Percentiles rank a stretch among this genome's conserved stretches.
These are phyloP conservation scores for Pteria penguin DNA, from an alignment of 2,888 invertebrate genomes.

Conservation along the genomic window DNA sequence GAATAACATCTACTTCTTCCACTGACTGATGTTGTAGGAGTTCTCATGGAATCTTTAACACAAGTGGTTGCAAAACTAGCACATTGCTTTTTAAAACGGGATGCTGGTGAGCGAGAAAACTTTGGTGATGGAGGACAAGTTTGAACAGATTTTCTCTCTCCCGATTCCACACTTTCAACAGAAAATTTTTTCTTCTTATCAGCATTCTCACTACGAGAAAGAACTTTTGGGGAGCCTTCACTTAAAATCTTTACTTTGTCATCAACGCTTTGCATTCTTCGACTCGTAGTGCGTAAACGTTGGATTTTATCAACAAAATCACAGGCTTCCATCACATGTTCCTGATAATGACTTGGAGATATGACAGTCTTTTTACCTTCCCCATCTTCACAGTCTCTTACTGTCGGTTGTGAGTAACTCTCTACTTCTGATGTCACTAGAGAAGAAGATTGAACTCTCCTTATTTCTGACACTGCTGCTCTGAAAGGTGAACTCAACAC, in stretches of 20 bases:
- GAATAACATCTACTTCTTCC: too few relatives aligned
- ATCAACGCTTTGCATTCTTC: slow-evolving; percentile 1
- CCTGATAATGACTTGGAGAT: neutral
- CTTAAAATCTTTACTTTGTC: neutral
- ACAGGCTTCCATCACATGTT: neutral
- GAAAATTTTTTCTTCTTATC: too few relatives aligned
- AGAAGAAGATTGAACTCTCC: neutral
- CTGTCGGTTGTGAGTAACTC: neutral
- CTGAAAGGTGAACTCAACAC: neutral
- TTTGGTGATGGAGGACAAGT: too few relatives aligned
- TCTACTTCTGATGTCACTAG: neutral
- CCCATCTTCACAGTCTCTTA: neutral
- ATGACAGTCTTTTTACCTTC: neutral
- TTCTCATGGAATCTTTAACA: too few relatives aligned
- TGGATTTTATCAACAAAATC: slow-evolving; percentile 19
- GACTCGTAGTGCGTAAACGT: slow-evolving; percentile 10
- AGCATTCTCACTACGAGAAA: too few relatives aligned
- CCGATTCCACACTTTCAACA: too few relatives aligned
- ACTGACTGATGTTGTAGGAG: too few relatives aligned
- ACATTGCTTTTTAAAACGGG: too few relatives aligned
- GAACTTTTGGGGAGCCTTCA: neutral
- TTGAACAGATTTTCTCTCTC: too few relatives aligned
- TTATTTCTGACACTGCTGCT: neutral
- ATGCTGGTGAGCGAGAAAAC: too few relatives aligned
- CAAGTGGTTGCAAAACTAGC: too few relatives aligned